Evolutionary conservation across 2,113 vertebrate species (phyloP).

Genomic region (Perognathus longimembris): DNA sequence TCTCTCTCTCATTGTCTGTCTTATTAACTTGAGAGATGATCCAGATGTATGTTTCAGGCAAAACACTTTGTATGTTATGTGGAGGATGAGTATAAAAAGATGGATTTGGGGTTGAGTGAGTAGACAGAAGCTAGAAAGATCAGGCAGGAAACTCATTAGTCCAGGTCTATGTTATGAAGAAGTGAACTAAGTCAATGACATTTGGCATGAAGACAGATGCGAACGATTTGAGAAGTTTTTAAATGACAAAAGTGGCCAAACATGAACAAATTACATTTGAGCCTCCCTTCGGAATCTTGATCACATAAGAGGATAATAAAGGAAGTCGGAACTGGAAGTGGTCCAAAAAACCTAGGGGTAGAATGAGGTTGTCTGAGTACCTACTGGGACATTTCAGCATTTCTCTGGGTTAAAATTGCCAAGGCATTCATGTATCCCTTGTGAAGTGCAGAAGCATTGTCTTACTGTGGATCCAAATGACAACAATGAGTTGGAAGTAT

Average conservation of each 20-base stretch:
- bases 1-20: not conserved
- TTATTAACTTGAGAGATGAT: conserved; percentile 27
- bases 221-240: conserved; percentile 63
- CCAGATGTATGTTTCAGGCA: not conserved
- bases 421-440: conserved; percentile 52
- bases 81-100: not conserved
- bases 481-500: conserved; percentile 66
- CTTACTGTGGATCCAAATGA: conserved; percentile 59
- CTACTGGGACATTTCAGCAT: conserved; percentile 62
- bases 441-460: conserved; percentile 55
- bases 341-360: conserved; percentile 37
- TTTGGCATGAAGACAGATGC: conserved; percentile 50
- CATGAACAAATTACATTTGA: conserved; percentile 64
- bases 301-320: conserved; percentile 58
- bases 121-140: not conserved
- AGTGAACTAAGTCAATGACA: conserved; percentile 39
- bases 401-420: conserved; percentile 67
- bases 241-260: conserved; percentile 60
- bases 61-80: not conserved
- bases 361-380: conserved; percentile 35
- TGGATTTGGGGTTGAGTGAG: not conserved
- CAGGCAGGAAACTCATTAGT: conserved; percentile 33
- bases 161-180: not conserved
- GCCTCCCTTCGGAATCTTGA: conserved; percentile 58
- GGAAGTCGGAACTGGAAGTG: conserved; percentile 56